Evolutionary conservation across 2,888 invertebrate genomes (phyloP).

Genomic region (Boloria euphrosyne): DNA sequence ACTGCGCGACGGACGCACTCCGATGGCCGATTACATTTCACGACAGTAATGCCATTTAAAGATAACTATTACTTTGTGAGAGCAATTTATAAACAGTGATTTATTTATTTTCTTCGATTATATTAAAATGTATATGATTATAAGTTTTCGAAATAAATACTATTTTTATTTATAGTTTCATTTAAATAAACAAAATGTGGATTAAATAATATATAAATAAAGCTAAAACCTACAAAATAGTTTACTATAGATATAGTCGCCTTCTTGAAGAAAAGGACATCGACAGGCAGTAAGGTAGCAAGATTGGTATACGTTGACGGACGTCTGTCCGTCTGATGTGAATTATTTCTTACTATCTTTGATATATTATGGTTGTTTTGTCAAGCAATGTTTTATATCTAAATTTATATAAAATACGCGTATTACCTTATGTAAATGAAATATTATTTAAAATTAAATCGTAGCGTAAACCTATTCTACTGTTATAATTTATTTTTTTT

Average conservation of each 20-base stretch:
- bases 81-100: conserved; percentile 10
- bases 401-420: no score
- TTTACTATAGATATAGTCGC: neutral
- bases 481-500: no score
- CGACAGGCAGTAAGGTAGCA: neutral
- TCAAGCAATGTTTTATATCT: neutral
- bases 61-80: conserved; percentile 29
- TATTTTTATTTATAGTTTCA: neutral
- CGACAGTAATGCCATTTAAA: conserved; percentile 32
- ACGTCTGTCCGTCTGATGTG: neutral
- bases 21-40: conserved; percentile 30
- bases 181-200: neutral
- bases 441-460: no score
- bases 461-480: no score
- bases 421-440: no score
- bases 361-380: neutral
- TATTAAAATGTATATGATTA: neutral
- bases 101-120: conserved; percentile 1
- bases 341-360: neutral
- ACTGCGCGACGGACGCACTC: conserved; percentile 23
- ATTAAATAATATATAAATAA: neutral
- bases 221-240: neutral
- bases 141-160: neutral
- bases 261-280: neutral
- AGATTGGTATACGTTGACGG: conserved; percentile 6